Conservation (phyloP, 1,140 invertebrate genomes). For the Bilobella aurantiaca region DNA sequence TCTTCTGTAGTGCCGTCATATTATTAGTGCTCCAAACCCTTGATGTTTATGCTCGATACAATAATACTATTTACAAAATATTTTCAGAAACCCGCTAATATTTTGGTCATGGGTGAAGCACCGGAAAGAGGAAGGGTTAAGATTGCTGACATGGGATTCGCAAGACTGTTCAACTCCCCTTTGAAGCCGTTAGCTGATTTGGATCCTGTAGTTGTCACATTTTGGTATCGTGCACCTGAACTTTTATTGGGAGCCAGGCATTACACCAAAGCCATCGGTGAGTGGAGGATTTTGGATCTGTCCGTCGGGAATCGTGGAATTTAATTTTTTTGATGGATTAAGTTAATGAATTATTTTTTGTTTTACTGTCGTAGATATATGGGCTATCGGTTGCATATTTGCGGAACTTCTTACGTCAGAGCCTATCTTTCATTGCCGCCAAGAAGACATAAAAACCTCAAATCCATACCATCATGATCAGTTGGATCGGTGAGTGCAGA, state of each 20-base stretch:
- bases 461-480: conserved; percentile 99
- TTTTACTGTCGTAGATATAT: conserved; percentile 89
- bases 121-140: conserved; percentile 92
- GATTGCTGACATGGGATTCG: conserved; percentile 99
- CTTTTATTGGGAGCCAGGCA: conserved; percentile 89
- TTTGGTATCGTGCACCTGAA: too few relatives aligned
- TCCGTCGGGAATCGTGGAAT: too few relatives aligned
- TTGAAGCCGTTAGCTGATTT: conserved; percentile 93
- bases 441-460: conserved; percentile 99
- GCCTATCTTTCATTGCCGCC: conserved; percentile 98
- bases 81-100: conserved; percentile 93
- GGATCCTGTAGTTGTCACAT: conserved; percentile 98
- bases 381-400: conserved; percentile 99
- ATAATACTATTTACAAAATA: too few relatives aligned
- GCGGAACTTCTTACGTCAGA: conserved; percentile 85
- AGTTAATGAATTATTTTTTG: too few relatives aligned
- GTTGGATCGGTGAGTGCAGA: conserved; percentile 67
- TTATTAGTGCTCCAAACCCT: too few relatives aligned
- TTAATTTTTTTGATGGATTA: too few relatives aligned
- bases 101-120: conserved; percentile 98
- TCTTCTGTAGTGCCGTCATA: too few relatives aligned
- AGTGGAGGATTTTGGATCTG: too few relatives aligned
- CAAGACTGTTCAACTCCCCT: conserved; percentile 95
- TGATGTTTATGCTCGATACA: too few relatives aligned
- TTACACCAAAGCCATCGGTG: conserved; percentile 97